Evolutionary conservation across 2,113 vertebrate species (phyloP).

Genomic region (Pedionomus torquatus): DNA sequence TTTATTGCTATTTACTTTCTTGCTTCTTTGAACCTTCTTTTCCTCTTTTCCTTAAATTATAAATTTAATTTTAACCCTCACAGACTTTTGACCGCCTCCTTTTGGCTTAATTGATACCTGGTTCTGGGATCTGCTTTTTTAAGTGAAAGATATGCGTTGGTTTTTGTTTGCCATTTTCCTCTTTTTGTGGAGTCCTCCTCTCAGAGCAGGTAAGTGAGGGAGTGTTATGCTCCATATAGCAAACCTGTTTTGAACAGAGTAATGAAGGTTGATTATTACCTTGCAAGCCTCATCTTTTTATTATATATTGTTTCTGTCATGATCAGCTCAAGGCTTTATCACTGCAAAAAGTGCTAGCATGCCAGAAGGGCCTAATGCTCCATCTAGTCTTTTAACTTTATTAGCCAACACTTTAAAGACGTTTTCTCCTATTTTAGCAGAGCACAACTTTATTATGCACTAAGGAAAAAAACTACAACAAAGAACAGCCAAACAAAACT

Average conservation of each 20-base stretch:
- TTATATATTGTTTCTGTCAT: neutral
- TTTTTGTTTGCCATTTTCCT: neutral
- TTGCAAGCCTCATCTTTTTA: neutral
- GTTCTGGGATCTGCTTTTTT: neutral
- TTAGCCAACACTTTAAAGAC: neutral
- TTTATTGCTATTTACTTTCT: neutral
- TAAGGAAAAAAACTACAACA: neutral
- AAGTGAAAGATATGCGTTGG: neutral
- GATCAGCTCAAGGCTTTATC: neutral
- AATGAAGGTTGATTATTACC: neutral
- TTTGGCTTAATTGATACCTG: neutral
- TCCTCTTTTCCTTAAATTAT: neutral
- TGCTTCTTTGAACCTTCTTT: neutral
- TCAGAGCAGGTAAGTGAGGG: neutral
- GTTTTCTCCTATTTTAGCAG: neutral
- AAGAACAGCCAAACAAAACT: neutral
- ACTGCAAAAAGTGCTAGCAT: neutral
- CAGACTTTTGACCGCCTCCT: neutral
- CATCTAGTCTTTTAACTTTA: neutral
- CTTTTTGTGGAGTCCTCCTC: neutral
- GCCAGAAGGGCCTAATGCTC: neutral
- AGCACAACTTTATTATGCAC: neutral
- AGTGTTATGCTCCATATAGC: neutral
- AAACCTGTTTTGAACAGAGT: neutral
- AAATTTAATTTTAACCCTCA: neutral